phyloP scores from a whole-genome alignment of 2,888 invertebrate genomes.

The Entomobrya multifasciata region DNA sequence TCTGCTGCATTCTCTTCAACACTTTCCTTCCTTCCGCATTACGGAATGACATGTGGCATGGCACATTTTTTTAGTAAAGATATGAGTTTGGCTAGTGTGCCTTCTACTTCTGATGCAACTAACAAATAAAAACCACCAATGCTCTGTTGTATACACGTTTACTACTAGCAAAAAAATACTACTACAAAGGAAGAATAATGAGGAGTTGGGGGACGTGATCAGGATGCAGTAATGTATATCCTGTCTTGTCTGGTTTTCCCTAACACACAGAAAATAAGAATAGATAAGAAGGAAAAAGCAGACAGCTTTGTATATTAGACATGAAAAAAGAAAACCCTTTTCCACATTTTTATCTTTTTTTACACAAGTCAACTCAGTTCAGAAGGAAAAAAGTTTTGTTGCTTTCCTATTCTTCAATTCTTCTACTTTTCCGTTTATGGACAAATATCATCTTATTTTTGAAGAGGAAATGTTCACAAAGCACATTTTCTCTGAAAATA shows the following conservation, averaged over 20 bases:
- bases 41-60: background rate
- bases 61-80: background rate
- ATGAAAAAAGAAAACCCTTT: background rate
- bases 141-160: background rate
- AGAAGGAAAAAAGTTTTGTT: background rate
- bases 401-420: background rate
- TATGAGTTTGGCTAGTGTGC: too few relatives aligned
- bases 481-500: too few relatives aligned
- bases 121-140: too few relatives aligned
- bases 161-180: background rate
- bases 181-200: slow-evolving; percentile 51
- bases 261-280: background rate
- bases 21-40: background rate
- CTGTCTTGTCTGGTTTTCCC: background rate
- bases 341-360: background rate
- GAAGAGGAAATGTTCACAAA: too few relatives aligned
- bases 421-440: background rate
- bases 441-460: too few relatives aligned
- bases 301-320: background rate
- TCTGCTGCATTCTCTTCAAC: background rate
- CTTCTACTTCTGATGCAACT: background rate
- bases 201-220: slow-evolving; percentile 39
- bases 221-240: slow-evolving; percentile 42
- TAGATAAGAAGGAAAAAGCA: slow-evolving; percentile 28
- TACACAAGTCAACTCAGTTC: background rate